phyloP scores from a whole-genome alignment of 1,140 invertebrate genomes.

The Pygmarrhopalites habei region DNA sequence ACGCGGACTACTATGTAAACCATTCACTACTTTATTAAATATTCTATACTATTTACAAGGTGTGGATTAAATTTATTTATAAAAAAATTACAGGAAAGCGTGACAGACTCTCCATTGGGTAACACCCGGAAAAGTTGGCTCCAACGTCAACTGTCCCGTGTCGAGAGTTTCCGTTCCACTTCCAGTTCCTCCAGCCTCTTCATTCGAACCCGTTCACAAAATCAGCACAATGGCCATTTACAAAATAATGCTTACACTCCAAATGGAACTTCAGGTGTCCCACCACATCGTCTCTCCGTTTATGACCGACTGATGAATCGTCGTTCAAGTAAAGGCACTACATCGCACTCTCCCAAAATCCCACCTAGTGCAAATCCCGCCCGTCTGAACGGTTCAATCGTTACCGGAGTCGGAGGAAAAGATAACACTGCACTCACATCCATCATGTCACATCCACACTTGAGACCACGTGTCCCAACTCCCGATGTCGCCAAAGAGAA shows the following conservation, averaged over 20 bases:
- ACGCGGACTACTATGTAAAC: slow-evolving; percentile 71
- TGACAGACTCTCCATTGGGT: slow-evolving; percentile 69
- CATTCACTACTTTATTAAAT: too few relatives aligned
- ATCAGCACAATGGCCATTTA: slow-evolving; percentile 52
- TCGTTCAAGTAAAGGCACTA: slow-evolving; percentile 51
- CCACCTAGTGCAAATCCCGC: not conserved
- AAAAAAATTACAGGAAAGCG: slow-evolving; percentile 75
- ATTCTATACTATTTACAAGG: too few relatives aligned
- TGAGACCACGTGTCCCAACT: slow-evolving; percentile 71
- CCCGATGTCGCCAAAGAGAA: slow-evolving; percentile 75
- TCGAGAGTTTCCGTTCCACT: slow-evolving; percentile 71
- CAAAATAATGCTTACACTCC: slow-evolving; percentile 48
- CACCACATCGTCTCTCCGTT: slow-evolving; percentile 60
- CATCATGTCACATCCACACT: not conserved
- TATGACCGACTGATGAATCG: slow-evolving; percentile 70
- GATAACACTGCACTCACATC: not conserved
- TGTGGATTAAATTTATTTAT: too few relatives aligned
- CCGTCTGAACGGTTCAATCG: not conserved
- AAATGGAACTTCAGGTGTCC: not conserved
- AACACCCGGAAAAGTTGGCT: slow-evolving; percentile 80
- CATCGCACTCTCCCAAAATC: not conserved
- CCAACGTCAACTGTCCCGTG: slow-evolving; percentile 67
- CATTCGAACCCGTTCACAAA: slow-evolving; percentile 59
- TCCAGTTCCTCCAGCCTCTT: slow-evolving; percentile 72
- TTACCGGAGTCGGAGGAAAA: not conserved